Conservation (phyloP, 2,888 invertebrate species). For the Melitaea athalia region DNA sequence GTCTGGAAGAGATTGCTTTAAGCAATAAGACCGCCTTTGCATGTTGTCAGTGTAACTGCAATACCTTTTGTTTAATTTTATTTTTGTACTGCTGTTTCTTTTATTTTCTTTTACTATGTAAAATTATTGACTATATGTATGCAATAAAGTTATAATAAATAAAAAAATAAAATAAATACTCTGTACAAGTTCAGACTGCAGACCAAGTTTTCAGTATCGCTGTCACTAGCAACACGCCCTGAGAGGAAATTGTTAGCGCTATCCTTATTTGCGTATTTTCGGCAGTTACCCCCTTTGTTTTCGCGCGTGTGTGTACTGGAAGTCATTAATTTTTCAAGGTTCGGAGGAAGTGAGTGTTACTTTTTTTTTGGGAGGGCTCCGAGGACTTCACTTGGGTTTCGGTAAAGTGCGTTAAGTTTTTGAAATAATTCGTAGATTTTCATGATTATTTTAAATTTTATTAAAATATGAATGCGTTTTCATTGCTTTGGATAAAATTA, state of each 20-base stretch:
- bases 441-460: neutral
- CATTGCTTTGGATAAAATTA: neutral
- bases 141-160: too few species aligned
- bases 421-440: neutral
- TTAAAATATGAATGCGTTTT: neutral
- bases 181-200: too few species aligned
- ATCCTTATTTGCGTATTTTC: slow-evolving; percentile 67
- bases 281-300: slow-evolving; percentile 67
- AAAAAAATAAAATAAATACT: too few species aligned
- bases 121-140: too few species aligned
- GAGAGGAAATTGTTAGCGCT: slow-evolving; percentile 70
- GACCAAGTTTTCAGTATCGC: too few species aligned
- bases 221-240: neutral
- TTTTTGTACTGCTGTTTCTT: too few species aligned
- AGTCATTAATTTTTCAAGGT: slow-evolving; percentile 70
- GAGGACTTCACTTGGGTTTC: slow-evolving; percentile 38
- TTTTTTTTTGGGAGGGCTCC: slow-evolving; percentile 46
- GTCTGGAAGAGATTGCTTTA: too few species aligned
- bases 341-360: slow-evolving; percentile 64
- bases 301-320: slow-evolving; percentile 72
- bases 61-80: too few species aligned
- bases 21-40: too few species aligned
- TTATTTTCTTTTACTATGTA: too few species aligned
- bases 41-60: too few species aligned
- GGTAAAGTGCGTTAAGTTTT: slow-evolving; percentile 29